Evolutionary conservation across 1,140 invertebrate genomes (phyloP), one percentile per base, ranked within the genome.

Genomic region (Saccostrea glomerata): DNA sequence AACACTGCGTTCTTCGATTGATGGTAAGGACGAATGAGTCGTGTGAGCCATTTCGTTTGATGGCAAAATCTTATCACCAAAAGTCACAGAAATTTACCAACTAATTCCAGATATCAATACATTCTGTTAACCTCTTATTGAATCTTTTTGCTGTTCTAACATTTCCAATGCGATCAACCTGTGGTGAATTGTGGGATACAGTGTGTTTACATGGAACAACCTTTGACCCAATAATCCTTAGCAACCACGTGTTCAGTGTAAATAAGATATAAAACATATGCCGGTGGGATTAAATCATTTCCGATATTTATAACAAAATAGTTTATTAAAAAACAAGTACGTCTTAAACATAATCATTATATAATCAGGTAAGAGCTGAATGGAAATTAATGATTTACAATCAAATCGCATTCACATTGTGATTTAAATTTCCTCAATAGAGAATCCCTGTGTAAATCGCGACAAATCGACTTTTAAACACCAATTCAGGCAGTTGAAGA

Each of bases 141-240:
- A 77, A 77, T 77, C 70, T 77, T 25, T 73, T 77, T 30, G 30
- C 70, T 47, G 70, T 77, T 77, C 70, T 7, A 77, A 77, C 70
- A 77, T 30, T 30, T 86, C 23, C 83, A 86, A 54, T 86, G 54
- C 60, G 77, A 82, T 88, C 83, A 86, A 73, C 70, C 85, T 30
- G 77, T 82, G 23, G 54, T 30, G 85, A 25, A 84, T 84, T 82
- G 55, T 89, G 84, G 73, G 73, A 89, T 84, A 66, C 56, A 63
- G 36, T 88, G 84, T 88, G 82, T 86, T 86, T 82, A 86, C 63
- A 63, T 55, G 40, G 63, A 82, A 56, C 82, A 55, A 86, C 84
- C 88, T 89, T 84, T 89, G 85, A 89, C 85, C 88, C 47, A n/a
- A 54, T 60, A 30, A 88, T 70, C 87, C 87, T 85, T 87, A 87